Conservation (phyloP, 2,113 vertebrate genomes). For the Balaeniceps rex region DNA sequence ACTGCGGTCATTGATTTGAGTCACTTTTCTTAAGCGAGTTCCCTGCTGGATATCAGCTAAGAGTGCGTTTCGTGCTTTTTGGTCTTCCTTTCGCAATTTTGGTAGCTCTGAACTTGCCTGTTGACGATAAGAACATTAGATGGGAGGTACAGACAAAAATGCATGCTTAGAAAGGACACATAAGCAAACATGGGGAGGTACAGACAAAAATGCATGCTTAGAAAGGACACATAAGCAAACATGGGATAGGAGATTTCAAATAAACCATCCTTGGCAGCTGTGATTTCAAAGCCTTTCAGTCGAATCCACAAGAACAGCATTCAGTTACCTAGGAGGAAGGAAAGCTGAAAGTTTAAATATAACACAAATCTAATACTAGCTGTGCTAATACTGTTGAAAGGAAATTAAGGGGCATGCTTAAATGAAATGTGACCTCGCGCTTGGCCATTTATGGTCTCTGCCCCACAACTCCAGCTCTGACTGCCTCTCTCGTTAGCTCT, state of each 20-base stretch:
- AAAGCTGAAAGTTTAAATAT: background rate
- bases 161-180: background rate
- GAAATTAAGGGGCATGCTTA: background rate
- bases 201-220: background rate
- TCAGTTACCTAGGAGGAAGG: background rate
- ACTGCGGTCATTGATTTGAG: constrained; percentile 89
- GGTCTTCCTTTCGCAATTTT: constrained; percentile 62
- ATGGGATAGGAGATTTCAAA: background rate
- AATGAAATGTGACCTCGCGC: background rate
- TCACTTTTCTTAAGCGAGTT: constrained; percentile 83
- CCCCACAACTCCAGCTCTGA: background rate
- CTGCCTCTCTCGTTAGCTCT: background rate
- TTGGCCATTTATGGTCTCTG: background rate
- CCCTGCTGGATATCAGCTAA: constrained; percentile 94
- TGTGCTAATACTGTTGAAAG: background rate
- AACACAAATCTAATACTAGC: background rate
- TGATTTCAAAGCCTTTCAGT: background rate
- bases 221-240: background rate
- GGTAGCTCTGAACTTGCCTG: constrained; percentile 69
- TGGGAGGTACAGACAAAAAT: background rate
- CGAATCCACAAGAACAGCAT: background rate
- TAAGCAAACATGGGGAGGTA: background rate
- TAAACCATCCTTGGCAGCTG: background rate
- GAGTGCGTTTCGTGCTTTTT: constrained; percentile 83
- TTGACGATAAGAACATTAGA: background rate